Conservation (phyloP, 2,888 invertebrate species). For the Dexiosoma caninum region DNA sequence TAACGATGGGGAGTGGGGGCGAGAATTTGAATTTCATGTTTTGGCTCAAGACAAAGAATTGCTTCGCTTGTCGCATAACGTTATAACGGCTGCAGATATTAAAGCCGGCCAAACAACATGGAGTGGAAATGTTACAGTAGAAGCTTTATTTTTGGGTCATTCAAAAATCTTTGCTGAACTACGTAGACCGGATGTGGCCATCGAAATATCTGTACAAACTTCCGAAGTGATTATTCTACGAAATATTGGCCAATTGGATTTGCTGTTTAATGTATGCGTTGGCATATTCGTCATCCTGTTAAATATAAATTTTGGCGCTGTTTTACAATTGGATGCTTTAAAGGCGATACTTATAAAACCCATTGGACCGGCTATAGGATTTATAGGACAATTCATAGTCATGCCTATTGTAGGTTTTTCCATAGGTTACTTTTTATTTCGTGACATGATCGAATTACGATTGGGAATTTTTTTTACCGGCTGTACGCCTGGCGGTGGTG, state of each 20-base stretch:
- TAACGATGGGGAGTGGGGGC: constrained; percentile 49
- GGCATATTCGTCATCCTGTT: constrained; percentile 85
- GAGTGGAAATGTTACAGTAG: constrained; percentile 63
- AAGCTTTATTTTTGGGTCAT: constrained; percentile 68
- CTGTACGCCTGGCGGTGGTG: constrained; percentile 92
- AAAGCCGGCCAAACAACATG: constrained; percentile 29
- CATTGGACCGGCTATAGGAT: constrained; percentile 87
- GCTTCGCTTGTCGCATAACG: constrained; percentile 60
- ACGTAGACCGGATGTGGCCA: constrained; percentile 37
- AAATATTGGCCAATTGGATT: constrained; percentile 82
- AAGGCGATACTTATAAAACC: constrained; percentile 83
- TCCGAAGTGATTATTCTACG: constrained; percentile 80
- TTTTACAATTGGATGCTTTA: constrained; percentile 86
- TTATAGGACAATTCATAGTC: constrained; percentile 86
- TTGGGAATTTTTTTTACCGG: constrained; percentile 92
- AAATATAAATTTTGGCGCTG: constrained; percentile 92
- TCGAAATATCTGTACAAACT: constrained; percentile 68
- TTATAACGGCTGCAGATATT: constrained; percentile 65
- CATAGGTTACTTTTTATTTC: constrained; percentile 84
- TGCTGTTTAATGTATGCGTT: constrained; percentile 84
- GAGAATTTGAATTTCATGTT: constrained; percentile 59
- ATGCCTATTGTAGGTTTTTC: constrained; percentile 89
- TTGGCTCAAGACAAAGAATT: constrained; percentile 62
- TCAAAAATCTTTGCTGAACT: constrained; percentile 67
- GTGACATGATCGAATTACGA: constrained; percentile 82